Conservation (phyloP, 2,113 vertebrate genomes). For the Rhabdomys dilectus region DNA sequence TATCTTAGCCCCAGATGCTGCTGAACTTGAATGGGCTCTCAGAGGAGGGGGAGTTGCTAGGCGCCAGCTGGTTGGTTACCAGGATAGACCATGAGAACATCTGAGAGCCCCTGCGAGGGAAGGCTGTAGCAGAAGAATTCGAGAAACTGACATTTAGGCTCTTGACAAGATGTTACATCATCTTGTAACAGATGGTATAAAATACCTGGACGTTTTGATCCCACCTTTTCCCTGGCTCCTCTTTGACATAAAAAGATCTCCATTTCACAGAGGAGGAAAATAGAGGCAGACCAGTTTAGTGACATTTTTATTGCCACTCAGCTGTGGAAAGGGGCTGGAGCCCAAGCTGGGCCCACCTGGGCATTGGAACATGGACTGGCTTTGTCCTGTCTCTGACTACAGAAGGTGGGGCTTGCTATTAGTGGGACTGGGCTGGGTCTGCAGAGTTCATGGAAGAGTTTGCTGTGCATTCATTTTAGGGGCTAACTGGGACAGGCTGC, state of each 20-base stretch:
- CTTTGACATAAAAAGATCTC: background rate
- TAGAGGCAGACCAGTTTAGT: background rate
- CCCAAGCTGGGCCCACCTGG: rapidly evolving
- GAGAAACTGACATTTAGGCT: rapidly evolving
- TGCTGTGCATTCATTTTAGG: slow-evolving; percentile 78
- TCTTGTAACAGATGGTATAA: background rate
- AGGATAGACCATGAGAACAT: background rate
- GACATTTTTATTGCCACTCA: background rate
- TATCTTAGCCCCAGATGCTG: background rate
- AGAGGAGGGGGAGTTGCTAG: rapidly evolving
- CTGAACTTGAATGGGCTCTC: background rate
- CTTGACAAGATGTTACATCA: no score
- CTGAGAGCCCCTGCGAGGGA: rapidly evolving
- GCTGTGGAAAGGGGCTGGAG: background rate
- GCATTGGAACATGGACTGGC: background rate
- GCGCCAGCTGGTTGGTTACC: background rate
- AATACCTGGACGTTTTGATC: background rate
- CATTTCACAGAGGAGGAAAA: background rate
- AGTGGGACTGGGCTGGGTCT: background rate
- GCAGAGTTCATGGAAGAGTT: slow-evolving; percentile 75
- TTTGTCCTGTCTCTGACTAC: background rate
- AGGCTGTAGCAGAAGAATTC: rapidly evolving
- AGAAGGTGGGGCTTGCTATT: background rate
- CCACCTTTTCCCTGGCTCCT: background rate
- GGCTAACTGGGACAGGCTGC: slow-evolving; percentile 81